phyloP scores from a whole-genome alignment of 2,113 vertebrate species.

The Callopanchax toddi region DNA sequence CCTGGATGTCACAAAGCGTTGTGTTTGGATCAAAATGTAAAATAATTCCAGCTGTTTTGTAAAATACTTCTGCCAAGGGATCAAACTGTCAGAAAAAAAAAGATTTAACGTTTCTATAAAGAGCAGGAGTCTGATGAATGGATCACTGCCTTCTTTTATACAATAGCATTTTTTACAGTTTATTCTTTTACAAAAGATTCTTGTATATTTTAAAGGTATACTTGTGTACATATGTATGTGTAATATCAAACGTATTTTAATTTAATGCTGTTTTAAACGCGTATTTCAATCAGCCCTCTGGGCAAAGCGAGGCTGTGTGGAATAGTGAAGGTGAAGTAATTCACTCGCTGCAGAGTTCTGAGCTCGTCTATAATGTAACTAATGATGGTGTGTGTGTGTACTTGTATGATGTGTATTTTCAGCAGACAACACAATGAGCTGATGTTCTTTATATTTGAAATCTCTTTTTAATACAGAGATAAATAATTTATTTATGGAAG shows the following conservation, averaged over 20 bases:
- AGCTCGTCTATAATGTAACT: constrained; percentile 83
- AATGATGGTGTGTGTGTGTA: constrained; percentile 43
- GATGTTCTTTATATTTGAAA: constrained; percentile 76
- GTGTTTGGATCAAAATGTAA: constrained; percentile 46
- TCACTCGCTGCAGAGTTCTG: constrained; percentile 83
- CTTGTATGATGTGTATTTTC: constrained; percentile 10
- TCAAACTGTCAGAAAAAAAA: constrained; percentile 71
- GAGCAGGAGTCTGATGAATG: constrained; percentile 81
- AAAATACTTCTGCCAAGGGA: constrained; percentile 71
- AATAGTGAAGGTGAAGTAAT: constrained; percentile 84
- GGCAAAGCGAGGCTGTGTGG: constrained; percentile 80
- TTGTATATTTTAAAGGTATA: constrained; percentile 83
- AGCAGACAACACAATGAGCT: constrained; percentile 59
- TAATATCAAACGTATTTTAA: constrained; percentile 72
- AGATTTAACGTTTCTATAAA: too few relatives aligned
- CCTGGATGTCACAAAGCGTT: constrained; percentile 16
- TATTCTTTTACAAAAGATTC: constrained; percentile 85
- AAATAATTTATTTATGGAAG: constrained; percentile 89
- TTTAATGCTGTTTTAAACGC: constrained; percentile 78
- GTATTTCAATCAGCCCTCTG: constrained; percentile 76
- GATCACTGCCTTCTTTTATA: constrained; percentile 95
- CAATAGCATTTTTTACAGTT: constrained; percentile 86
- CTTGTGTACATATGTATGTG: constrained; percentile 82
- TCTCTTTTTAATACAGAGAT: constrained; percentile 87
- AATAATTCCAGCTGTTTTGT: constrained; percentile 46